A percentile compares a stretch with the other conserved stretches of the same genome.
Evolutionary conservation across 2,113 vertebrate genomes (phyloP).

Genomic region (Austrofundulus limnaeus): DNA sequence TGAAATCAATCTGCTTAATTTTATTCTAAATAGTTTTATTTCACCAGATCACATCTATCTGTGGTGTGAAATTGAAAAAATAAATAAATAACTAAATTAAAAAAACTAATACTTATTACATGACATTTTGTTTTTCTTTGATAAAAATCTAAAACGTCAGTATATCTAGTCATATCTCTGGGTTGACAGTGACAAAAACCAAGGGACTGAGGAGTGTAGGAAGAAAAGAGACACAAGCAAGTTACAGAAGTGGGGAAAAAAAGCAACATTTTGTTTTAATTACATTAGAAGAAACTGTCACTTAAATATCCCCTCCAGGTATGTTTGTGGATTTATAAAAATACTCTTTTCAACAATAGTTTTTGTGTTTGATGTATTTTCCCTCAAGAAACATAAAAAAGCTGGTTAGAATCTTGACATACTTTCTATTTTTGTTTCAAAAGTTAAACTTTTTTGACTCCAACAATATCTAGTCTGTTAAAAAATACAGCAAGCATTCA

Average conservation of each 20-base stretch:
- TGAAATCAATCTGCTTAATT: not conserved
- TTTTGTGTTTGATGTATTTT: not conserved
- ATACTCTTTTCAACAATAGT: not conserved
- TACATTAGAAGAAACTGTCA: conserved; percentile 26
- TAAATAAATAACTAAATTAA: too few species aligned
- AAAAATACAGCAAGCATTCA: not conserved
- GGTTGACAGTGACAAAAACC: too few species aligned
- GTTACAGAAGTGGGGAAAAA: conserved; percentile 23
- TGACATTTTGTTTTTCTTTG: too few species aligned
- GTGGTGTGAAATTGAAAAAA: too few species aligned
- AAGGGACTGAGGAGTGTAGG: not conserved
- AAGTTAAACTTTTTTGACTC: not conserved
- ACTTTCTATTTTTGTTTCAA: not conserved
- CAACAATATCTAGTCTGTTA: not conserved
- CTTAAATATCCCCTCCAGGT: conserved; percentile 7
- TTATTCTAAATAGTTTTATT: too few species aligned
- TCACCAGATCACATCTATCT: too few species aligned
- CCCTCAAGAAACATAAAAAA: not conserved
- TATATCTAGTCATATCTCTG: too few species aligned
- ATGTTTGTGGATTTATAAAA: conserved; percentile 7
- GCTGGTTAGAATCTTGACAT: not conserved
- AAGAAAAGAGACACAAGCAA: not conserved
- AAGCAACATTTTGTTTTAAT: conserved; percentile 17
- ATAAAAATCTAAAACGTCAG: too few species aligned
- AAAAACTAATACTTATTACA: too few species aligned